phyloP scores from a whole-genome alignment of 2,113 vertebrate species.

The Burhinus bistriatus region DNA sequence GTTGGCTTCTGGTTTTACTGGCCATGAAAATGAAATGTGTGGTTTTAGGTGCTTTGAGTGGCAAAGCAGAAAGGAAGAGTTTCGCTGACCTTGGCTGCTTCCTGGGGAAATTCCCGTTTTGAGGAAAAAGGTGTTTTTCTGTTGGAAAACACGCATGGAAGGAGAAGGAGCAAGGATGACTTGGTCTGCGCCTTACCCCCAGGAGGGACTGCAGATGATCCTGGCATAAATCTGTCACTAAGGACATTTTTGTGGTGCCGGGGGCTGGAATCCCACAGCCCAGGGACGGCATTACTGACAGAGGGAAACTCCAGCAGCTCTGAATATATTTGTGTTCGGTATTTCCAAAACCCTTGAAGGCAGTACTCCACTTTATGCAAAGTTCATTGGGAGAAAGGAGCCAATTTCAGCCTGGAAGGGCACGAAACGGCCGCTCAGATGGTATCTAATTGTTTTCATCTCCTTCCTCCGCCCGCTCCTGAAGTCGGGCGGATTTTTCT shows the following conservation, averaged over 20 bases:
- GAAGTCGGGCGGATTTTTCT: neutral
- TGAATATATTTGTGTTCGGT: neutral
- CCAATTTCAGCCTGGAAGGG: neutral
- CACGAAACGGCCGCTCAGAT: neutral
- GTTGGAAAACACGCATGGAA: neutral
- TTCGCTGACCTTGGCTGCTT: neutral
- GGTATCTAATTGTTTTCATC: neutral
- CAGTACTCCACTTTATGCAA: neutral
- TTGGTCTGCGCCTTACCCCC: neutral
- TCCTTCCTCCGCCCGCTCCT: neutral
- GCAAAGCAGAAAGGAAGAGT: neutral
- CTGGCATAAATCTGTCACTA: neutral
- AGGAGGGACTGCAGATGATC: neutral
- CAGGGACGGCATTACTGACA: accelerated
- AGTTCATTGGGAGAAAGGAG: neutral
- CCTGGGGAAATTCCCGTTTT: neutral
- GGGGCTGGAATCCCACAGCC: neutral
- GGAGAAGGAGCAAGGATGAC: neutral
- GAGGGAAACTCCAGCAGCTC: neutral
- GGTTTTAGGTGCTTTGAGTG: neutral
- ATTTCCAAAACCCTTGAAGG: neutral
- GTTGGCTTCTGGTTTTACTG: neutral
- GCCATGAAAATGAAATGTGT: neutral
- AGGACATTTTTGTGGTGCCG: neutral
- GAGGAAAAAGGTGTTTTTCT: neutral